Base-by-base conservation (phyloP, 2,888 invertebrate genomes). In the Cephonodes hylas region DNA sequence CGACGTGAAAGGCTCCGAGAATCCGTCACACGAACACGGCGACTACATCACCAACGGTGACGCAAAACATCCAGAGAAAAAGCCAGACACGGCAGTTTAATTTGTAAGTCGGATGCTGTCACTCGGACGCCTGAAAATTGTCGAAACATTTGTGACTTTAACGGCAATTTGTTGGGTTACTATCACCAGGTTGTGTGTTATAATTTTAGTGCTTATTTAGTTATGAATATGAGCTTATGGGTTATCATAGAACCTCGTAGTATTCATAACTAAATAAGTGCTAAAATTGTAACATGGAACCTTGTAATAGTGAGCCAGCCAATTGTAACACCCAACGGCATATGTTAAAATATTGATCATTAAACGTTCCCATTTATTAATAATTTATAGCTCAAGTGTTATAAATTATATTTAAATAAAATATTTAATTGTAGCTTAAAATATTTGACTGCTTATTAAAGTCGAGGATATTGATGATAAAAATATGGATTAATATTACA, bases 31-130 rank as follows among this genome's bases (percentile, higher is more conserved):
- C 76, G 93, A 94, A 75, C 94, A 94, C 81, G 93, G 93, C 65
- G 93, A 93, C 65, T 94, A 93, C 85, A 94, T 94, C 86, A 93
- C 91, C 81, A 94, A 94, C 63, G 94, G 93, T 0, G 80, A 89
- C 78, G 93, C 90, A 57, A 93, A 91, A 71, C 87, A 88, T 70
- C 86, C 86, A 34, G 89, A 88, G 80, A 91, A 92, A 84, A 93
- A 93, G 70, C 93, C 93, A 1, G 93, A 93, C 75, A 93, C 93
- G 6, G 92, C 92, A 56, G 93, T 93, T 66, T 93, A 91, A 85
- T 70, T 63, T 64, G 77, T 81, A 80, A 84, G 81, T 81, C 68
- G 27, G 42, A 38, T 5, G 38, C 62, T 70, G 70, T 70, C 71
- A 65, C 67, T 71, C 64, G 64, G 38, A 23, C 45, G 31, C 18